Evolutionary conservation across 2,888 invertebrate species (phyloP).

Genomic region (Leucophenga maculata): DNA sequence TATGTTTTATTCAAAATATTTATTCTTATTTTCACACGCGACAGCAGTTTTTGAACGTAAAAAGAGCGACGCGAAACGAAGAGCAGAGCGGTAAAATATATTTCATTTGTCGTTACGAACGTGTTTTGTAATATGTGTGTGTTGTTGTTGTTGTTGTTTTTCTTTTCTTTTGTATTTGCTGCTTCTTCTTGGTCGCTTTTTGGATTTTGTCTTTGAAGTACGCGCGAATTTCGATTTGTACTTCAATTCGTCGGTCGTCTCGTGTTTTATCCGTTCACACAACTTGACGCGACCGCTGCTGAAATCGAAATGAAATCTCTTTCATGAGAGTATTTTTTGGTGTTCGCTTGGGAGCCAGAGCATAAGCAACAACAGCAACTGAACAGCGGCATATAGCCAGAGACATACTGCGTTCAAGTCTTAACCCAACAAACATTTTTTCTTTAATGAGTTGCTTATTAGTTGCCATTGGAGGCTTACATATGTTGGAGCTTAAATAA

Average conservation of each 20-base stretch:
- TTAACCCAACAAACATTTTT: too few species aligned
- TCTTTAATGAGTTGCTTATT: too few species aligned
- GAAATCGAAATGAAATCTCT: too few species aligned
- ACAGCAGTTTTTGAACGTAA: background rate
- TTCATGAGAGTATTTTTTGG: background rate
- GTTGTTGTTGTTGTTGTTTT: background rate
- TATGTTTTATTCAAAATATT: background rate
- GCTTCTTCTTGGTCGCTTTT: conserved; percentile 9
- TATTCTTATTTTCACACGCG: background rate
- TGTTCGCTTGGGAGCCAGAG: background rate
- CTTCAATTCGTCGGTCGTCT: background rate
- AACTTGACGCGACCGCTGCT: too few species aligned
- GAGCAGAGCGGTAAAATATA: too few species aligned
- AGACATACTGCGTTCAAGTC: too few species aligned
- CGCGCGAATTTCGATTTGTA: conserved; percentile 4
- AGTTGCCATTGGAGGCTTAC: too few species aligned
- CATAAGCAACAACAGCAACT: background rate
- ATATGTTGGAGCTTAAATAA: too few species aligned
- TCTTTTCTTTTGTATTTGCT: conserved; percentile 7
- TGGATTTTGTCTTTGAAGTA: background rate
- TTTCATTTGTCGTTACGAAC: too few species aligned
- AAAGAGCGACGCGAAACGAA: too few species aligned
- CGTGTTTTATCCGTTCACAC: background rate
- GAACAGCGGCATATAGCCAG: background rate
- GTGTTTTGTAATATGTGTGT: conserved; percentile 17